These are phyloP conservation scores for Aphis craccivora DNA, from an alignment of 1,140 invertebrate genomes.

Conservation along the genomic window DNA sequence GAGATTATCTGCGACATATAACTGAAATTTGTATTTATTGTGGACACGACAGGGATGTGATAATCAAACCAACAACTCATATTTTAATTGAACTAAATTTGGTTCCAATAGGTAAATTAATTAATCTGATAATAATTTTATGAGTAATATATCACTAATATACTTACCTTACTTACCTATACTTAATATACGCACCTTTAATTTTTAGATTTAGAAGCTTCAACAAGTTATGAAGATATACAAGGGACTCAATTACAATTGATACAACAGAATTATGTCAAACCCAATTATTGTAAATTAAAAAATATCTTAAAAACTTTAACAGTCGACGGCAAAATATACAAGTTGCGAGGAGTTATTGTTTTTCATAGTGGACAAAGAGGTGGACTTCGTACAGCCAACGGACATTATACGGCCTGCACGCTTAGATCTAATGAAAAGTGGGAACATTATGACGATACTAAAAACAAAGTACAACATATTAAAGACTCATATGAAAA, in stretches of 20 bases:
- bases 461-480: background rate
- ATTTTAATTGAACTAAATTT: conserved; percentile 14
- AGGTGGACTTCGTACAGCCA: background rate
- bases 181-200: too few species aligned
- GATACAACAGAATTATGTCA: background rate
- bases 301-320: background rate
- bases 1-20: background rate
- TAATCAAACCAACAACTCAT: background rate
- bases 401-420: background rate
- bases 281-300: background rate
- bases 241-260: background rate
- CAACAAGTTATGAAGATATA: background rate
- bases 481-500: background rate
- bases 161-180: too few species aligned
- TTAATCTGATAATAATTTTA: too few species aligned
- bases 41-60: background rate
- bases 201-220: conserved; percentile 19
- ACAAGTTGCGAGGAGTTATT: background rate
- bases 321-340: background rate
- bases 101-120: background rate
- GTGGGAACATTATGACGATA: conserved; percentile 4
- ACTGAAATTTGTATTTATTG: background rate
- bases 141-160: too few species aligned
- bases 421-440: background rate
- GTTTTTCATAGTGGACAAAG: background rate